These are phyloP conservation scores for Riptortus pedestris DNA, from an alignment of 1,140 invertebrate species.

Conservation along the genomic window DNA sequence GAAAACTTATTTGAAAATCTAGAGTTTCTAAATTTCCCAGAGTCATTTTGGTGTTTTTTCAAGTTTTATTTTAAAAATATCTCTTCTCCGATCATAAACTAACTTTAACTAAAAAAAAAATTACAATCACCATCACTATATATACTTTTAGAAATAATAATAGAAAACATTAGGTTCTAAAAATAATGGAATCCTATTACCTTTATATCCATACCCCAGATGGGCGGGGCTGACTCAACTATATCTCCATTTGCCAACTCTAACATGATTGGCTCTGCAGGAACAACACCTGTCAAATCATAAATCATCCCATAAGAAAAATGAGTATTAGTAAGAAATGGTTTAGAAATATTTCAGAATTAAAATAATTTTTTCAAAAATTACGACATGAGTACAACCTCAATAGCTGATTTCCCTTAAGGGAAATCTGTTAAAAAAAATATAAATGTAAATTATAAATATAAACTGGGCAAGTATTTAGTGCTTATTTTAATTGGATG, in stretches of 20 bases:
- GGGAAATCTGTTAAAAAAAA: too few relatives aligned
- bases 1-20: too few relatives aligned
- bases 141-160: background rate
- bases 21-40: too few relatives aligned
- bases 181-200: conserved; percentile 26
- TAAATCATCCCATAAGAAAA: background rate
- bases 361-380: background rate
- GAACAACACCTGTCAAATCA: conserved; percentile 56
- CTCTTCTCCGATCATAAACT: background rate
- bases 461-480: too few relatives aligned
- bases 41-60: too few relatives aligned
- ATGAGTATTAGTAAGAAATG: background rate
- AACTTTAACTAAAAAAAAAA: background rate
- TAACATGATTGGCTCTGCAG: conserved; percentile 79
- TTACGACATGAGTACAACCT: too few relatives aligned
- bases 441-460: too few relatives aligned
- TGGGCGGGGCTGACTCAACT: conserved; percentile 79
- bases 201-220: conserved; percentile 90
- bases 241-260: conserved; percentile 85
- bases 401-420: too few relatives aligned
- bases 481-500: too few relatives aligned
- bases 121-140: background rate
- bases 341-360: background rate
- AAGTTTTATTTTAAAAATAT: background rate
- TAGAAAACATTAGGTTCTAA: too few relatives aligned